These are phyloP conservation scores for Catocala fraxini DNA, from an alignment of 2,888 invertebrate genomes.

Conservation along the genomic window DNA sequence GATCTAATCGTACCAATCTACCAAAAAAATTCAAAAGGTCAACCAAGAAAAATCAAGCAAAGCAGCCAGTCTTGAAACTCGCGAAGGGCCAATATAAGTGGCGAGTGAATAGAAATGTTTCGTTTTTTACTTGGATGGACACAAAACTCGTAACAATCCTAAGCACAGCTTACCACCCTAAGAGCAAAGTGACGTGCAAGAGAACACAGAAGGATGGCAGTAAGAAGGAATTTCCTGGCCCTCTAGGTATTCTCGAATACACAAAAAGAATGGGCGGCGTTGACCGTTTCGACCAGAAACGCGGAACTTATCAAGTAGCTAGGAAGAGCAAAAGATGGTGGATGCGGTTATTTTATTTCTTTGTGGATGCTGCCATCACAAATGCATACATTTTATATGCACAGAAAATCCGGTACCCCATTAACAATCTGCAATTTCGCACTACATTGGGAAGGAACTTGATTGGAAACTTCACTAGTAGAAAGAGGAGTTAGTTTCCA, in stretches of 20 bases:
- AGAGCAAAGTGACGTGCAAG: conserved; percentile 27
- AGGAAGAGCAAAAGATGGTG: conserved; percentile 43
- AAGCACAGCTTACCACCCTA: conserved; percentile 49
- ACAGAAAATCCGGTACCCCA: conserved; percentile 7
- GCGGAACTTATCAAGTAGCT: conserved; percentile 37
- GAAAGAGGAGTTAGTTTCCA: too few relatives aligned
- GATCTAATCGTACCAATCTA: conserved; percentile 31
- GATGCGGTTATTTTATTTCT: conserved; percentile 46
- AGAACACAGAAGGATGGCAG: conserved; percentile 35
- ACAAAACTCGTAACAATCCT: conserved; percentile 46
- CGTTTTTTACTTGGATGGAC: conserved; percentile 48
- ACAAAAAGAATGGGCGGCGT: conserved; percentile 50
- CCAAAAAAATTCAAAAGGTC: conserved; percentile 32
- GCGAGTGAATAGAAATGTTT: conserved; percentile 44
- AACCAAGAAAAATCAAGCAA: neutral
- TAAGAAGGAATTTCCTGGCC: conserved; percentile 24
- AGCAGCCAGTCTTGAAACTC: conserved; percentile 3
- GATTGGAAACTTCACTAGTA: too few relatives aligned
- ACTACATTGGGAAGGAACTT: too few relatives aligned
- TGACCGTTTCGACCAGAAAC: conserved; percentile 40
- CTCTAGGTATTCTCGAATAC: conserved; percentile 36
- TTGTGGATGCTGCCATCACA: conserved; percentile 43
- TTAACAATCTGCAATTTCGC: neutral
- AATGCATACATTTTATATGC: conserved; percentile 40
- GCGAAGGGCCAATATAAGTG: conserved; percentile 46